Evolutionary conservation across 2,888 invertebrate species (phyloP), one percentile per base, ranked within the genome.

Genomic region (Brassicogethes aeneus): DNA sequence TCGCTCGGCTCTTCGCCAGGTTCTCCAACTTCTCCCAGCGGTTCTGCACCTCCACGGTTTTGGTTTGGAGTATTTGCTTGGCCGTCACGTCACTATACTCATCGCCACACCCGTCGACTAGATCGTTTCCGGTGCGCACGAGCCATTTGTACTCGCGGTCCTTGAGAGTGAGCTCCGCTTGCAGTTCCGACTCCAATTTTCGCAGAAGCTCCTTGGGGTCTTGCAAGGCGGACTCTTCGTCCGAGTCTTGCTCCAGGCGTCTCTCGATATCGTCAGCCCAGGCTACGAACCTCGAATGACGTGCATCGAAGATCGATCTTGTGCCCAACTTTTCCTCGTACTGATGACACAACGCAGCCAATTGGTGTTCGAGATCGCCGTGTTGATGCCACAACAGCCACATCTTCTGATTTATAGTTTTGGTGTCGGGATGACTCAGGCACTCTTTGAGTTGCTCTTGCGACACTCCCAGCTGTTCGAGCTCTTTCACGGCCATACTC

Each of bases 371-470:
- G 2, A 90, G 65, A 52, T 91, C 90, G 1, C 80, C 80, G 50
- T 88, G 82, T 54, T 86, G 85, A 59, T 91, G 88, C 65, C 79
- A 76, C 39, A 90, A 65, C 44, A 88, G 74, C 79, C 87, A 85
- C 46, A 83, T 75, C 49, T 79, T 77, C 61, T 90, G 90, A 51
- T 81, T 80, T 36, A 90, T 77, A 10, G 80, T 72, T 61, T 89
- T 85, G 66, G 88, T 82, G 58, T 92, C 91, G 35, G 81, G 78
- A 0, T 89, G 87, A 62, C 86, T 87, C 3, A 91, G 73, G 54
- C 85, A 86, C 60, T 90, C 88, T 55, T 88, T 86, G 2, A 92
- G 70, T 64, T 89, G 83, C 62, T 90, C 88, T 53, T 87, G 83
- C 17, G 80, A 79, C 1, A 82, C 78, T 33, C 80, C 81, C 0